These are phyloP conservation scores for Corythaeola cristata DNA, from an alignment of 2,113 vertebrate genomes.

Conservation along the genomic window DNA sequence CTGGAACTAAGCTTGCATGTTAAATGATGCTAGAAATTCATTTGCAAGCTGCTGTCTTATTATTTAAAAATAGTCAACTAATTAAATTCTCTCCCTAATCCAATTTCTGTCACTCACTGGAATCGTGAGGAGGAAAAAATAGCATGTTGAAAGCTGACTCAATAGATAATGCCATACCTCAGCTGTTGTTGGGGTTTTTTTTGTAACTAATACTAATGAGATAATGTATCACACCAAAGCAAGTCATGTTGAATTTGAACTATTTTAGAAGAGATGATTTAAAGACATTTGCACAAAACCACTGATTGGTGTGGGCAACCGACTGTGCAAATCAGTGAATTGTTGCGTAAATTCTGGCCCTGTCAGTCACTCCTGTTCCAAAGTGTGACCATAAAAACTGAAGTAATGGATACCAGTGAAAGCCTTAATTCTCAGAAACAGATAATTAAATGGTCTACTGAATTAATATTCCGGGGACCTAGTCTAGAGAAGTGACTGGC, in stretches of 20 bases:
- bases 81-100: neutral
- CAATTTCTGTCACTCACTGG: neutral
- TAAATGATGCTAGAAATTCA: neutral
- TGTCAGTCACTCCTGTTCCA: neutral
- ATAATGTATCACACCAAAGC: neutral
- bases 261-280: neutral
- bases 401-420: neutral
- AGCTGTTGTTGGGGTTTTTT: neutral
- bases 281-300: neutral
- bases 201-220: neutral
- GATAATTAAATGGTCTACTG: neutral
- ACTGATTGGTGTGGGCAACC: neutral
- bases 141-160: neutral
- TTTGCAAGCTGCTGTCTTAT: neutral
- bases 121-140: neutral
- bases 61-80: neutral
- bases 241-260: neutral
- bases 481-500: neutral
- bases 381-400: neutral
- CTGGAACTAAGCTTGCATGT: neutral
- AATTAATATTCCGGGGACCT: neutral
- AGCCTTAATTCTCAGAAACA: neutral
- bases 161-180: neutral
- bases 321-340: neutral
- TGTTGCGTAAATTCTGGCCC: neutral